Base-by-base conservation (phyloP, 2,888 invertebrate genomes). In the Pteria penguin region DNA sequence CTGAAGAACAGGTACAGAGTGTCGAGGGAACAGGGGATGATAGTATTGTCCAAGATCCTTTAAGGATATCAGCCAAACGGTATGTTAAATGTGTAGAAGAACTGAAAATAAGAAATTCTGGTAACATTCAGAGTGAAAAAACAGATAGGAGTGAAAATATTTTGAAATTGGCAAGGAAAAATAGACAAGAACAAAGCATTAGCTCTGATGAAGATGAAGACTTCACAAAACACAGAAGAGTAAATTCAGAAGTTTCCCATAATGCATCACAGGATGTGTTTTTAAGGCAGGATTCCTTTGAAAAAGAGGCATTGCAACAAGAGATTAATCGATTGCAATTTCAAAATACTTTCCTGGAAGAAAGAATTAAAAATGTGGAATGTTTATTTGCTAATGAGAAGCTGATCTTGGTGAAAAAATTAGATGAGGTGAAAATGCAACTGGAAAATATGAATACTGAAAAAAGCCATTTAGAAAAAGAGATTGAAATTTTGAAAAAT, bases 321-420 rank as follows among this genome's bases (percentile, higher is more conserved):
- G 65, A 54, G 22, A 11, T 65, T 3, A 22, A 54, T 32, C 36
- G 26, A 18, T 45, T 71, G 31, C 36, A 75, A 18, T 70, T 66
- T 1, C 66, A 62, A 45, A 61, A 54, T 27, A 60, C 22, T 29
- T 75, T 63, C 24, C 45, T 74, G 14, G 62, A 45, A 4, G 63
- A 69, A 22, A 74, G 69, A 29, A 67, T 66, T 18, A 24, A 55
- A 11, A 54, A 62, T 32, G 29, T 70, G 14, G 58, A 70, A 36
- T 65, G 61, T 29, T 31, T 61, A 33, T 32, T n/a, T n/a, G n/a
- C n/a, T n/a, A n/a, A n/a, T n/a, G n/a, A n/a, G n/a, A n/a, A n/a
- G n/a, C n/a, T n/a, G n/a, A n/a, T n/a, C n/a, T n/a, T n/a, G n/a
- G n/a, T n/a, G n/a, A n/a, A n/a, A n/a, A n/a, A n/a, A n/a, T n/a